These are phyloP conservation scores for Nymphicus hollandicus DNA, from an alignment of 2,113 vertebrate species.

Conservation along the genomic window DNA sequence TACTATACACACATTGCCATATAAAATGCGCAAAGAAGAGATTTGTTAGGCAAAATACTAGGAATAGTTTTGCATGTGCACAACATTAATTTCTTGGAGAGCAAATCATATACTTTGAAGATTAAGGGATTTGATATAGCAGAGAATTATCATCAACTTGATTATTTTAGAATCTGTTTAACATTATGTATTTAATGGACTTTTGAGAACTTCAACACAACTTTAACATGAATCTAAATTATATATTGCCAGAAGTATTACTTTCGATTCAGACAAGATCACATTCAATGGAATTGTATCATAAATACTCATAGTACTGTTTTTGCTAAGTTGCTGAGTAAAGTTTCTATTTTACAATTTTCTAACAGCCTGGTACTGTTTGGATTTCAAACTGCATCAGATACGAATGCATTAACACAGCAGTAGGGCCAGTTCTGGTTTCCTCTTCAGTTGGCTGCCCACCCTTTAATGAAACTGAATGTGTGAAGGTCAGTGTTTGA, in stretches of 20 bases:
- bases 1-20: neutral
- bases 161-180: neutral
- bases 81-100: neutral
- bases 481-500: slow-evolving; percentile 85
- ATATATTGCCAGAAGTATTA: neutral
- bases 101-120: neutral
- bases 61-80: neutral
- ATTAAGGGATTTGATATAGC: neutral
- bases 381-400: slow-evolving; percentile 89
- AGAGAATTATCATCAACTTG: neutral
- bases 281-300: neutral
- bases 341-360: neutral
- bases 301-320: neutral
- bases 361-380: slow-evolving; percentile 78
- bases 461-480: slow-evolving; percentile 93
- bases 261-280: neutral
- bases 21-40: neutral
- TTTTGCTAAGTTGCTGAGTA: neutral
- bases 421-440: slow-evolving; percentile 84
- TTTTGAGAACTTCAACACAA: neutral
- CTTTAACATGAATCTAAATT: neutral
- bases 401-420: slow-evolving; percentile 85
- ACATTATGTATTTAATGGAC: neutral
- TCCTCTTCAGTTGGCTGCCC: slow-evolving; percentile 92
- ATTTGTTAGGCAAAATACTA: neutral